A percentile compares a stretch with the other conserved stretches of the same genome.
Conservation (phyloP, 2,113 vertebrate genomes). For the Aptenodytes patagonicus region DNA sequence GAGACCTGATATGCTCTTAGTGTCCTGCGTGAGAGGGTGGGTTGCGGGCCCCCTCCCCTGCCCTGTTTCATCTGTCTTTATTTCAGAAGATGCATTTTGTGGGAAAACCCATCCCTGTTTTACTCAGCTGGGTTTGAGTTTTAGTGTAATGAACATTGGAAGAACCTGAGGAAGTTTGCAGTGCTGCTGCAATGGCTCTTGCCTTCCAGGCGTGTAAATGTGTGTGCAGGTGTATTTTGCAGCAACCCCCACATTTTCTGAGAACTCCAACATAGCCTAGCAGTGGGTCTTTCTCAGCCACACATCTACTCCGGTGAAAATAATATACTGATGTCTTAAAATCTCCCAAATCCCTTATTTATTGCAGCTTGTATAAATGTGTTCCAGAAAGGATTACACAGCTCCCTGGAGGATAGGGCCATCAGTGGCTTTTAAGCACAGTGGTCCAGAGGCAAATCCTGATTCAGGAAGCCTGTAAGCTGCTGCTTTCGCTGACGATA, state of each 20-base stretch:
- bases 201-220: accelerated
- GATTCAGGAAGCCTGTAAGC: background rate
- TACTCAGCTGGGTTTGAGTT: background rate
- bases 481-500: background rate
- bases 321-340: background rate
- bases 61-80: accelerated
- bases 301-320: background rate
- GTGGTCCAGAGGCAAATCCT: background rate
- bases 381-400: background rate
- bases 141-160: accelerated
- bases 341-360: constrained; percentile 6
- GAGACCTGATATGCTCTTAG: background rate
- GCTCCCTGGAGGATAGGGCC: background rate
- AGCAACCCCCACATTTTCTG: background rate
- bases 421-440: background rate
- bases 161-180: background rate
- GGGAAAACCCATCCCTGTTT: background rate
- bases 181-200: background rate
- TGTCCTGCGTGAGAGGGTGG: background rate
- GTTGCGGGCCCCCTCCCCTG: background rate
- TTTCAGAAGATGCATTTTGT: background rate
- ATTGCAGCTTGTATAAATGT: background rate
- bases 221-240: background rate
- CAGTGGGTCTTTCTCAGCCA: background rate
- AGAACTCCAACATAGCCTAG: background rate